A percentile compares a stretch with the other conserved stretches of the same genome.
phyloP scores from a whole-genome alignment of 2,113 vertebrate species.

The Hydrolagus affinis region DNA sequence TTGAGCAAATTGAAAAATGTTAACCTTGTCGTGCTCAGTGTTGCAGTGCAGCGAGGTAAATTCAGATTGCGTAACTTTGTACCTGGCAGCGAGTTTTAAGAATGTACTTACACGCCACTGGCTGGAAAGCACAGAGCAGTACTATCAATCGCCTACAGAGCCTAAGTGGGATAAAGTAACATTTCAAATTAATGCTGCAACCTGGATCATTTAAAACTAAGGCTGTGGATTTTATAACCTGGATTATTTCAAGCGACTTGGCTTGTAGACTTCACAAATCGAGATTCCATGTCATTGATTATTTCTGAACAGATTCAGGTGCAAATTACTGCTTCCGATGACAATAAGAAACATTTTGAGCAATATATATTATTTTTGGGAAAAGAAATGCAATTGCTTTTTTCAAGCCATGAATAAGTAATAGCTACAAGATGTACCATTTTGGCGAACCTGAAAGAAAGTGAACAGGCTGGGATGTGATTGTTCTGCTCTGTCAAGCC shows the following conservation, averaged over 20 bases:
- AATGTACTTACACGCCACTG: neutral
- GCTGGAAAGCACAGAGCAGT: too few relatives aligned
- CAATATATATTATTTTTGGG: too few relatives aligned
- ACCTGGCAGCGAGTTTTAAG: neutral
- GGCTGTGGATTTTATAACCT: neutral
- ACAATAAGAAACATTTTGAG: too few relatives aligned
- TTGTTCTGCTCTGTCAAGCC: neutral
- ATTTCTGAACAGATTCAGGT: neutral
- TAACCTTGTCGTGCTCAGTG: neutral
- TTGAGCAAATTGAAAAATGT: neutral
- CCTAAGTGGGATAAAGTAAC: too few relatives aligned
- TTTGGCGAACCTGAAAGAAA: too few relatives aligned
- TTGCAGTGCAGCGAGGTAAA: too few relatives aligned
- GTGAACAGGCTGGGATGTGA: too few relatives aligned
- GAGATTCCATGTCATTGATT: neutral
- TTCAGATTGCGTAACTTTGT: neutral
- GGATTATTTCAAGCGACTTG: too few relatives aligned
- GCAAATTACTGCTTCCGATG: too few relatives aligned
- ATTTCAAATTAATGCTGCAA: neutral
- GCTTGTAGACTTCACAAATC: neutral
- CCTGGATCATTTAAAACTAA: neutral
- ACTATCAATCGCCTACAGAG: neutral
- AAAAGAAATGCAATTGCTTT: neutral
- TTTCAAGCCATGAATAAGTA: neutral
- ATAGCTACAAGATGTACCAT: neutral